Base-by-base conservation (phyloP, 2,888 invertebrate species). In the Actias luna region DNA sequence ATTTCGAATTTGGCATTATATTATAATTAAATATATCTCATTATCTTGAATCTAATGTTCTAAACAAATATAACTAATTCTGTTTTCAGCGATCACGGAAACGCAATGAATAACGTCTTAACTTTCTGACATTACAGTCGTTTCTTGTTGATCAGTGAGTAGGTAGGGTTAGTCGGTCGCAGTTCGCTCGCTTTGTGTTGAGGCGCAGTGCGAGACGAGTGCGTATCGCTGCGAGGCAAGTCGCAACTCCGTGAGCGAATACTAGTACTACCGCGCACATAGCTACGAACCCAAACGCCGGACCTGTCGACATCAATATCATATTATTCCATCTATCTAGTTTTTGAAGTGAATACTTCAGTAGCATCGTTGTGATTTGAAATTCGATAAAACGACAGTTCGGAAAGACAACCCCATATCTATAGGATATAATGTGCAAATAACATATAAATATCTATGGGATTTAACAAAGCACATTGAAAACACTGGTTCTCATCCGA, bases 231-330 rank as follows among this genome's bases (percentile, higher is more conserved):
- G 85, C 83, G 18, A 83, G 69, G 60, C 75, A 71, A 4, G 88
- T 85, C 1, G 88, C 89, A n/a, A 89, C 69, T 29, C 83, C 83
- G 72, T 91, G 91, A 29, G 89, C 87, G 39, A 80, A 74, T 63
- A 89, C 82, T 79, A 92, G 77, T 67, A 92, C 91, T 35, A 83
- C 80, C 0, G 92, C 92, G 65, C 92, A 91, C 1, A 92, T 75
- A 0, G 88, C 82, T 16, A 92, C 92, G 76, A 92, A 92, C 3
- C 88, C 91, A 10, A 92, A 77, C 1, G 92, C 92, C 35, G 84
- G 76, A 0, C 84, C 92, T 92, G 80, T 1, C 69, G 67, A 46
- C 7, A 33, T 16, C 50, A 33, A 52, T 25, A 18, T n/a, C n/a
- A n/a, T 36, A 5, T 25, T 33, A 52, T 22, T 33, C n/a, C n/a